These are phyloP conservation scores for Accipiter superciliosus DNA, from an alignment of 2,797 vertebrate species.

Conservation along the genomic window DNA sequence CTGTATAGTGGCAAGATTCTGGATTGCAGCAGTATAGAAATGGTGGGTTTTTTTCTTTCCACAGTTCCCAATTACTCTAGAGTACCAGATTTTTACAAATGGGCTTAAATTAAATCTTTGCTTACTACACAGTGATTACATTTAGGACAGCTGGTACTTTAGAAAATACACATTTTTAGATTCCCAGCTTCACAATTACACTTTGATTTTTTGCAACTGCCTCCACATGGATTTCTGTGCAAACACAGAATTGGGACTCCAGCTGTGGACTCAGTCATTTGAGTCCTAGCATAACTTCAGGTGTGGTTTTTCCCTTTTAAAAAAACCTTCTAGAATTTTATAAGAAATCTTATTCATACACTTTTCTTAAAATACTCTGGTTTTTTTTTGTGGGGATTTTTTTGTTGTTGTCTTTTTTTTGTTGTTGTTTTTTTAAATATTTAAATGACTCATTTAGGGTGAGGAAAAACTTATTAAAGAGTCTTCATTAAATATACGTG, in stretches of 20 bases:
- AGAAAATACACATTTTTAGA: neutral
- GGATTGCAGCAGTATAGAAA: neutral
- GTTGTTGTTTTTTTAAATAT: neutral
- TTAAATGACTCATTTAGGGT: neutral
- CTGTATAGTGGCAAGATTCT: neutral
- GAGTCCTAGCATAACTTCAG: neutral
- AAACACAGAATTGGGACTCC: neutral
- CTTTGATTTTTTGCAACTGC: conserved; percentile 10
- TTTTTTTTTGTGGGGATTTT: fast-evolving
- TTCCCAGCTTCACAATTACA: conserved; percentile 10
- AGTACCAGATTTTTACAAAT: neutral
- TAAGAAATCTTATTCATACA: neutral
- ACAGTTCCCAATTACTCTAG: neutral
- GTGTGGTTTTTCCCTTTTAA: neutral
- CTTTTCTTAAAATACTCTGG: neutral
- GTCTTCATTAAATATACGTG: neutral
- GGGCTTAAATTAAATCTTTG: neutral
- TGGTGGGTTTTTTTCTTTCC: neutral
- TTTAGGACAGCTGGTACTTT: conserved; percentile 23
- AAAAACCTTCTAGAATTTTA: neutral
- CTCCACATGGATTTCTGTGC: neutral
- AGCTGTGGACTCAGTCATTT: neutral
- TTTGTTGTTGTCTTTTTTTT: neutral
- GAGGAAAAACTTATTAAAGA: neutral
- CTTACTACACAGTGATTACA: neutral